These are phyloP conservation scores for Cuculus canorus DNA, from an alignment of 2,797 vertebrate genomes.

Conservation along the genomic window DNA sequence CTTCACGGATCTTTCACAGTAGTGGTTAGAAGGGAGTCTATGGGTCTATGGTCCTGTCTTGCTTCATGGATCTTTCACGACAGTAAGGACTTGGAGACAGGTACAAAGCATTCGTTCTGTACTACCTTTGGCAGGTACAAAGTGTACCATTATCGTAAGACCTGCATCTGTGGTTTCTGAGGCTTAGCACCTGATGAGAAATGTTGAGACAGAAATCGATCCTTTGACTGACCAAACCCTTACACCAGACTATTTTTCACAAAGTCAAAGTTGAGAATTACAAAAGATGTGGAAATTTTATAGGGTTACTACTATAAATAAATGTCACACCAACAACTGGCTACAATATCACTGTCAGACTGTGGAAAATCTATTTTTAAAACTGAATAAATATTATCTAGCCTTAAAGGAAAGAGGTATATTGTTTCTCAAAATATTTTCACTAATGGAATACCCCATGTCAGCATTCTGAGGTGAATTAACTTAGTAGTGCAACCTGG, in stretches of 20 bases:
- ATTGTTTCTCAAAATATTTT: slow-evolving; percentile 42
- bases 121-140: too few relatives aligned
- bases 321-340: not conserved
- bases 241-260: not conserved
- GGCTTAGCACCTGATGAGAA: too few relatives aligned
- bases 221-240: too few relatives aligned
- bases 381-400: not conserved
- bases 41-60: too few relatives aligned
- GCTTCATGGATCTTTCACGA: too few relatives aligned
- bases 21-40: too few relatives aligned
- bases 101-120: too few relatives aligned
- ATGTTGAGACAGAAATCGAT: too few relatives aligned
- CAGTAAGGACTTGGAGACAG: too few relatives aligned
- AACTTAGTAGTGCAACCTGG: not conserved
- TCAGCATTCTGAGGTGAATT: not conserved
- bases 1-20: too few relatives aligned
- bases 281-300: not conserved
- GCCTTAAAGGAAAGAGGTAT: not conserved
- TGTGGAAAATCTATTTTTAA: slow-evolving; percentile 23
- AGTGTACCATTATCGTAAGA: too few relatives aligned
- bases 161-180: too few relatives aligned
- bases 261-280: not conserved
- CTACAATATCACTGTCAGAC: not conserved
- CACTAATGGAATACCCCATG: not conserved
- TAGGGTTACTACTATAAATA: not conserved